phyloP scores from a whole-genome alignment of 2,888 invertebrate genomes.

The Drosophila kanekoi region DNA sequence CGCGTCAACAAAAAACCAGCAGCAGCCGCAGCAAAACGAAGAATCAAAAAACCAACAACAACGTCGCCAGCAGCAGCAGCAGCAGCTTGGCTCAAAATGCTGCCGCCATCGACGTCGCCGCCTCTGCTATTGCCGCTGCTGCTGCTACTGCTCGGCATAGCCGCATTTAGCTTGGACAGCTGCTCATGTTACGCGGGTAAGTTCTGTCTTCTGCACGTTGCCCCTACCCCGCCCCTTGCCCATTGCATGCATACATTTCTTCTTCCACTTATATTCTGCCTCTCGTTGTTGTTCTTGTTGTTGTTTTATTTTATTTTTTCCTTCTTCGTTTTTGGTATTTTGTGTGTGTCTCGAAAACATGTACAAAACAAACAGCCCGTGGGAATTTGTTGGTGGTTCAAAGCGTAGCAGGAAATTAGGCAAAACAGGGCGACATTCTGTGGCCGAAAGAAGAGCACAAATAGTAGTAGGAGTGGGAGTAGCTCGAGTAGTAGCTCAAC shows the following conservation, averaged over 20 bases:
- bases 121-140: constrained; percentile 28
- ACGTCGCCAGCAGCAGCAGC: constrained; percentile 18
- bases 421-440: constrained; percentile 31
- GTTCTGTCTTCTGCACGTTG: constrained; percentile 43
- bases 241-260: constrained; percentile 21
- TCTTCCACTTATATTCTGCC: constrained; percentile 33
- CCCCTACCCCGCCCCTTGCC: background rate
- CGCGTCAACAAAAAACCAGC: constrained; percentile 44
- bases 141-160: constrained; percentile 57
- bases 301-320: constrained; percentile 25
- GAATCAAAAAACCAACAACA: constrained; percentile 22
- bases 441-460: constrained; percentile 7
- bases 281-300: constrained; percentile 29
- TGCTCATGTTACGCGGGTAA: constrained; percentile 78
- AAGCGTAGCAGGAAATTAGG: constrained; percentile 49
- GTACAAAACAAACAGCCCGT: constrained; percentile 74
- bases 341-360: constrained; percentile 54
- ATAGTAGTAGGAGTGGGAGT: background rate
- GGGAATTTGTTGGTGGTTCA: constrained; percentile 58
- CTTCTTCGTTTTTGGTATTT: constrained; percentile 10
- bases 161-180: constrained; percentile 63
- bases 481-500: constrained; percentile 4
- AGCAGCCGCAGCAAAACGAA: constrained; percentile 24
- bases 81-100: constrained; percentile 53
- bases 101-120: constrained; percentile 24